Base-by-base conservation (phyloP, 2,888 invertebrate genomes). In the Caprella mutica region DNA sequence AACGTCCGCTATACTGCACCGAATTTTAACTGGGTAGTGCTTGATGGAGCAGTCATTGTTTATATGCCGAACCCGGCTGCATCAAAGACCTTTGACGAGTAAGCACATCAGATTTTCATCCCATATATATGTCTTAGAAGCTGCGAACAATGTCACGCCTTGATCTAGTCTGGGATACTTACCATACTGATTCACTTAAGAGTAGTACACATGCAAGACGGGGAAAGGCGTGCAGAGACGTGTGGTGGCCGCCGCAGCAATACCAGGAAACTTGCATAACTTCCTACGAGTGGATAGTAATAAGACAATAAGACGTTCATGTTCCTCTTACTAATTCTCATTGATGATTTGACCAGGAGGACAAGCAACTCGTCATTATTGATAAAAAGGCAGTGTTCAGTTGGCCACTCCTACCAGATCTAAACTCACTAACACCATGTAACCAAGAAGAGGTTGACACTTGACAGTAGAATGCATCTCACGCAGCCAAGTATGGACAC, bases 41-140 rank as follows among this genome's bases (percentile, higher is more conserved):
- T 55, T 21, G 48, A 55, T 55, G 48, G 55, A 38, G 55, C 55
- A 38, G 48, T 43, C 24, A 30, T 54, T 24, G 54, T 42, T 17
- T 23, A 54, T 33, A 54, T 21, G 39, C 23, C 43, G 6, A 54
- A 21, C 33, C 24, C 54, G 23, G 35, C 29, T 26, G 26, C 43
- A 23, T 17, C 6, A 42, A 42, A 43, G 43, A 35, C 54, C 12
- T 54, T n/a, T n/a, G n/a, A n/a, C n/a, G n/a, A n/a, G n/a, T n/a
- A n/a, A n/a, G n/a, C n/a, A n/a, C n/a, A n/a, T 54, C 26, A 24
- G 17, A 19, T 51, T 35, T 33, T 39, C 51, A n/a, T 19, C 3
- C 51, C 12, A 33, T 33, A 2, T 12, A 33, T 19, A 51, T 14
- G 12, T 33, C 30, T n/a, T 19, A 51, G 35, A 9, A 12, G 29